These are phyloP conservation scores for Zhengitettix transpicula DNA, from an alignment of 2,888 invertebrate genomes.

Conservation along the genomic window DNA sequence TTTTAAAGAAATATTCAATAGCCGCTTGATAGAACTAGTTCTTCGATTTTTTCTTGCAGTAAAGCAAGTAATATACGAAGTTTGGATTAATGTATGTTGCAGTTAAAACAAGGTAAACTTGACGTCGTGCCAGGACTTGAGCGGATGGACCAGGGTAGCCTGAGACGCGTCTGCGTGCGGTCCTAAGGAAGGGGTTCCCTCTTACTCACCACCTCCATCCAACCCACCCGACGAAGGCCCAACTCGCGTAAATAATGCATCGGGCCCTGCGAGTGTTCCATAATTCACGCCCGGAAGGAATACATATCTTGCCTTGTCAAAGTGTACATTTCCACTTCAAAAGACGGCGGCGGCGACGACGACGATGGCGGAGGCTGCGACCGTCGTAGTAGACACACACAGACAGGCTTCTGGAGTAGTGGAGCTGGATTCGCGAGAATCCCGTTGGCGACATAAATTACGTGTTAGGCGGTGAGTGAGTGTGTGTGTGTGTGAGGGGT, in stretches of 20 bases:
- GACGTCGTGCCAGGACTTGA: neutral
- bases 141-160: neutral
- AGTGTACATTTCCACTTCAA: neutral
- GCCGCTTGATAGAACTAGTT: no score
- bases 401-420: no score
- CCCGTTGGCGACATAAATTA: neutral
- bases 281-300: conserved; percentile 1
- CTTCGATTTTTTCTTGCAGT: no score
- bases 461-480: neutral
- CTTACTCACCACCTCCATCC: neutral
- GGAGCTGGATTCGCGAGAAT: no score
- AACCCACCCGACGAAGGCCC: neutral
- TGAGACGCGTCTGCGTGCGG: neutral
- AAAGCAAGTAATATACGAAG: no score
- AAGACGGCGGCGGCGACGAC: neutral
- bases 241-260: neutral
- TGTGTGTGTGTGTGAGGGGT: neutral
- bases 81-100: no score
- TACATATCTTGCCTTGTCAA: conserved; percentile 3
- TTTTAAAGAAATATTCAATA: no score
- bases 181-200: neutral
- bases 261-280: neutral
- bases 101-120: no score
- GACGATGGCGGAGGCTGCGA: neutral
- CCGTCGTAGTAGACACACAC: no score